Evolutionary conservation across 2,888 invertebrate species (phyloP).

Genomic region (Agrilus biguttatus): DNA sequence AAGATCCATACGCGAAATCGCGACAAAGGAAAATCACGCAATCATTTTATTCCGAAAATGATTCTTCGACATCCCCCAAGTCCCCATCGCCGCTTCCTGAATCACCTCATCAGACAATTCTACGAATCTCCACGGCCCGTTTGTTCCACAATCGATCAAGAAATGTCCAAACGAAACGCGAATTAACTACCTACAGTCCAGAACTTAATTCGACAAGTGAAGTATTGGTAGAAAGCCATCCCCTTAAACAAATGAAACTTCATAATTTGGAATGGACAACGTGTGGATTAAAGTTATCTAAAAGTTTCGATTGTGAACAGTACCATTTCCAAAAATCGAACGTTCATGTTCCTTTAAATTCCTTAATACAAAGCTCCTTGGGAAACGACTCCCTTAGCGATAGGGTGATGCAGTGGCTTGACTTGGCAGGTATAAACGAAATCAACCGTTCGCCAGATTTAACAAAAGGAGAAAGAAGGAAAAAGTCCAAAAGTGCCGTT

Average conservation of each 20-base stretch:
- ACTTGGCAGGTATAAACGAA: slow-evolving; percentile 36
- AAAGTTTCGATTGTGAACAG: too few relatives aligned
- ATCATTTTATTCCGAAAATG: too few relatives aligned
- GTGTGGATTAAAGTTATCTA: not conserved
- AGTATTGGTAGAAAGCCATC: not conserved
- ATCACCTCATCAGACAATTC: too few relatives aligned
- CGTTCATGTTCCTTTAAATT: too few relatives aligned
- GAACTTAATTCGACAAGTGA: not conserved
- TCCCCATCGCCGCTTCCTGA: too few relatives aligned
- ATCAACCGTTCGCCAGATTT: too few relatives aligned
- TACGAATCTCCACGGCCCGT: too few relatives aligned
- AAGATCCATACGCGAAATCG: slow-evolving; percentile 36
- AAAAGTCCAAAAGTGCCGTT: not conserved
- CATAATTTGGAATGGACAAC: not conserved
- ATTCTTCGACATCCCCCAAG: too few relatives aligned
- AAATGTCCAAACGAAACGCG: not conserved
- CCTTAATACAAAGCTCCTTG: too few relatives aligned
- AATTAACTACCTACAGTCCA: slow-evolving; percentile 1
- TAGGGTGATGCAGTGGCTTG: slow-evolving; percentile 66
- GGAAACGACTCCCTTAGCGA: slow-evolving; percentile 41
- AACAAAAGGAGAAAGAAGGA: not conserved
- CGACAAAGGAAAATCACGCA: not conserved
- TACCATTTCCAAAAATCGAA: too few relatives aligned
- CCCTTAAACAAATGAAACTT: slow-evolving; percentile 1
- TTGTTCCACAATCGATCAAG: too few relatives aligned